A percentile compares a stretch with the other conserved stretches of the same genome.
Evolutionary conservation across 2,113 vertebrate species (phyloP).

Genomic region (Dascyllus trimaculatus): DNA sequence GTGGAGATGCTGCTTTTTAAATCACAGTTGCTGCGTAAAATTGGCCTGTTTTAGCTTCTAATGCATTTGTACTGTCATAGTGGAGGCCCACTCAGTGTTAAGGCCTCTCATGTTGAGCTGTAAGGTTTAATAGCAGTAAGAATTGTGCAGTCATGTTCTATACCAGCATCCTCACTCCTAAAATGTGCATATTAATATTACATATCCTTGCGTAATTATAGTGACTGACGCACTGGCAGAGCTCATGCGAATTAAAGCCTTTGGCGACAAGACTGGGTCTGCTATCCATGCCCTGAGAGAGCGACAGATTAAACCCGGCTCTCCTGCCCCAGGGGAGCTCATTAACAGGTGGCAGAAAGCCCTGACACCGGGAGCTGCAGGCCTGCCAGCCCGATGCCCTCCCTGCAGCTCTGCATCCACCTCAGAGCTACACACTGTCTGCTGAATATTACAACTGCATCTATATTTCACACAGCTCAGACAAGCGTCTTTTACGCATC

Average conservation of each 20-base stretch:
- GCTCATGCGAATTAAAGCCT: constrained; percentile 60
- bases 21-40: not conserved
- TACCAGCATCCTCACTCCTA: no score
- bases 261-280: constrained; percentile 64
- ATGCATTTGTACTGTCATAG: no score
- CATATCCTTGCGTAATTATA: not conserved
- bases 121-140: no score
- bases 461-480: constrained; percentile 1
- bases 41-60: no score
- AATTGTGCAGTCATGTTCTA: no score
- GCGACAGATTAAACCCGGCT: constrained; percentile 70
- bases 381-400: constrained; percentile 83
- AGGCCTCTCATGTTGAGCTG: no score
- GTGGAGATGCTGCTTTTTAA: not conserved
- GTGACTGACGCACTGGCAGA: constrained; percentile 28
- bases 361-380: constrained; percentile 79
- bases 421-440: constrained; percentile 30
- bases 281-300: constrained; percentile 60
- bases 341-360: constrained; percentile 95
- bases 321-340: constrained; percentile 85
- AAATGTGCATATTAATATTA: not conserved
- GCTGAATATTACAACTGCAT: constrained; percentile 9
- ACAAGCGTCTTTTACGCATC: not conserved
- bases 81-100: no score
- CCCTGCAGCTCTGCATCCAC: not conserved